Base-by-base conservation (phyloP, 2,797 vertebrate genomes). In the Enteromius argenteus region DNA sequence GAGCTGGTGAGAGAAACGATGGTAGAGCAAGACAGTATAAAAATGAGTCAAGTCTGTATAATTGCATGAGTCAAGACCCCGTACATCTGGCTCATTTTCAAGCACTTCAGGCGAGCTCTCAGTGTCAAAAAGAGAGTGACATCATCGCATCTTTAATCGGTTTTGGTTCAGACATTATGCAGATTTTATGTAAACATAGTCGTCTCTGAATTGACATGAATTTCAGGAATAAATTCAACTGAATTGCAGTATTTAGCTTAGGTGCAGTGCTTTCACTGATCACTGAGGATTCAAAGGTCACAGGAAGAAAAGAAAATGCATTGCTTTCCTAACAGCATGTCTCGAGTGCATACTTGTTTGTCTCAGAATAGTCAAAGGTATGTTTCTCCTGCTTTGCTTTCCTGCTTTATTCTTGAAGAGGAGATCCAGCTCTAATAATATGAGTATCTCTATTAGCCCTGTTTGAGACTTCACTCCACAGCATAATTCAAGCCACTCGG, bases 401-500 rank as follows among this genome's bases (percentile, higher is more conserved):
- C 1, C 15, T 53, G 19, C 39, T 69, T 58, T 58, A 30, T 53
- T 32, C 73, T 46, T 46, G 3, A 64, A 11, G 35, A 64, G 30
- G 46, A 21, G 30, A 37, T 37, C 49, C 32, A 58, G 64, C 7
- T 80, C 2, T 53, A 42, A 49, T 69, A 7, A 77, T 68, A 49
- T 13, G 11, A 77, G 83, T 46, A 32, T 72, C 44, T 74, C 5
- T 21, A 23, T 56, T 84, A 84, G 72, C 39, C 7, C 56, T 42
- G 62, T 79, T 77, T 81, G 27, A 82, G 53, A 72, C 53, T 86
- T 83, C 53, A 71, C 53, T 46, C 4, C n/a, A 23, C 82, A 27
- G 27, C 64, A 92, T 92, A 94, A 90, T 89, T 90, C 91, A 91
- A 92, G 88, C 90, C 88, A 89, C 51, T 88, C 73, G 21, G 90